phyloP scores from a whole-genome alignment of 2,113 vertebrate genomes.

The Bungarus multicinctus region DNA sequence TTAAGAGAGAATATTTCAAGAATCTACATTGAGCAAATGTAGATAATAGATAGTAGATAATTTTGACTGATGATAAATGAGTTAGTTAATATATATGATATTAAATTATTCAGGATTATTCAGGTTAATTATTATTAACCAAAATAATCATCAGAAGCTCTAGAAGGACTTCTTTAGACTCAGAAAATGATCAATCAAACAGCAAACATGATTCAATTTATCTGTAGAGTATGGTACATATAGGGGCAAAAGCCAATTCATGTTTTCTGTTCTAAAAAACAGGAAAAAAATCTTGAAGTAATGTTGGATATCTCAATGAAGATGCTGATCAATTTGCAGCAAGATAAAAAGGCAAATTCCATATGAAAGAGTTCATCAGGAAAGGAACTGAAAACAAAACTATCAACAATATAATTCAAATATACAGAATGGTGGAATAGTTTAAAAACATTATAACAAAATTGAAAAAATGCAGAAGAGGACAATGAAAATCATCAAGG shows the following conservation, averaged over 20 bases:
- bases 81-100: neutral
- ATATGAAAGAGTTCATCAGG: neutral
- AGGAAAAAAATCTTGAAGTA: neutral
- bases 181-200: neutral
- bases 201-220: neutral
- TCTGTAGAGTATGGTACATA: neutral
- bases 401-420: neutral
- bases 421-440: neutral
- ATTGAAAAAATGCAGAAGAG: neutral
- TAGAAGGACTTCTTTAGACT: neutral
- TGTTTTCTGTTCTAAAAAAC: neutral
- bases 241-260: neutral
- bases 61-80: neutral
- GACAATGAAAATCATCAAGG: neutral
- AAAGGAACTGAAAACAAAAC: neutral
- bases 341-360: neutral
- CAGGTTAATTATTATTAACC: neutral
- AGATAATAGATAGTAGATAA: neutral
- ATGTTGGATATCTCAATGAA: neutral
- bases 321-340: neutral
- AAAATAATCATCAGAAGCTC: neutral
- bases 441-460: neutral
- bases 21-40: neutral
- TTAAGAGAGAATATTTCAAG: neutral
- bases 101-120: neutral